phyloP scores from a whole-genome alignment of 2,797 vertebrate genomes.

The Bovichtus diacanthus region DNA sequence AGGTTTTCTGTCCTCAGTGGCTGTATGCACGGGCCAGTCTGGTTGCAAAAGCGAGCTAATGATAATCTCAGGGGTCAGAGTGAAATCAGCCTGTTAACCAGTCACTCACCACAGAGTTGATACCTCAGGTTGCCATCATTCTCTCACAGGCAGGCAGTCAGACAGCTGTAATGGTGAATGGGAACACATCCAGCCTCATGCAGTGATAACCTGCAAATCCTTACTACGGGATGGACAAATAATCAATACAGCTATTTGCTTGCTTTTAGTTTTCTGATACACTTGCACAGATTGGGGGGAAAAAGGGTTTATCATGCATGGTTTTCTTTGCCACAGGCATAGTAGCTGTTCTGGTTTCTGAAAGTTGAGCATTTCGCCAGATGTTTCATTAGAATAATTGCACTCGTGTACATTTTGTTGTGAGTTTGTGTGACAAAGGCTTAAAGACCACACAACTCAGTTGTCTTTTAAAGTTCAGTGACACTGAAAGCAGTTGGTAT shows the following conservation, averaged over 20 bases:
- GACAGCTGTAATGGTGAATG: constrained; percentile 8
- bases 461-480: not conserved
- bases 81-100: not conserved
- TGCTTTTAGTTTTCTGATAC: not conserved
- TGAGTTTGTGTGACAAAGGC: not conserved
- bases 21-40: rapidly evolving
- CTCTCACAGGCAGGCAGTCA: not conserved
- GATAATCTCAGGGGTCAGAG: constrained; percentile 9
- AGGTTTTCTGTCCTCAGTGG: not conserved
- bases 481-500: not conserved
- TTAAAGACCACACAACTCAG: not conserved
- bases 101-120: constrained; percentile 5
- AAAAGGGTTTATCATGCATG: not conserved
- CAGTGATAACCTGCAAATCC: not conserved
- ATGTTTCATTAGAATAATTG: too few species aligned
- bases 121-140: not conserved
- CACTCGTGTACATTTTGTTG: not conserved
- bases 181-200: not conserved
- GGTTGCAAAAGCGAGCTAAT: not conserved
- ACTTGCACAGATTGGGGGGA: not conserved
- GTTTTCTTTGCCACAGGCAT: not conserved
- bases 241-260: constrained; percentile 16
- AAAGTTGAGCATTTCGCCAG: not conserved
- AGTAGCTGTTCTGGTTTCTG: not conserved
- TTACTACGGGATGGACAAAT: not conserved